Evolutionary conservation across 2,797 vertebrate genomes (phyloP), one percentile per base, ranked within the genome.

Genomic region (Sebastes umbrosus): DNA sequence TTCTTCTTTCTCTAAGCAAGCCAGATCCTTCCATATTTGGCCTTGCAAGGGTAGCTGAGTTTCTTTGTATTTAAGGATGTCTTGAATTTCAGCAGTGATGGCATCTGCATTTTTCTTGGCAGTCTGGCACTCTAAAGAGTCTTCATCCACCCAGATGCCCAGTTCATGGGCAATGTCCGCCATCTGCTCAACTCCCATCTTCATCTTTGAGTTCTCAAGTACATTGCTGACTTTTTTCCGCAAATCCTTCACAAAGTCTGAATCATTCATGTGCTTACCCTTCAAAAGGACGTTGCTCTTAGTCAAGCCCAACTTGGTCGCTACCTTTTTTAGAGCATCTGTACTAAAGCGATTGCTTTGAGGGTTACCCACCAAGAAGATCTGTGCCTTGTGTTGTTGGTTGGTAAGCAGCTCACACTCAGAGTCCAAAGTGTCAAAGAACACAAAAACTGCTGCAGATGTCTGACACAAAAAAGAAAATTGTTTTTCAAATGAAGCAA

Each of bases 381-480:
- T 73, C 20, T 93, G 25, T 34, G 82, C 31, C 11, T 88, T 90
- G 22, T 71, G 59, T 0, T 90, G 43, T 59, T 83, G 66, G 31
- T 75, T 78, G 0, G 29, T 87, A 2, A 94, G 46, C 20, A 93
- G 12, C 32, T 77, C 4, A 20, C 64, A 84, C 0, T 94, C 87
- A 65, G 83, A 78, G 4, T 86, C 86, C 13, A 96, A 77, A 20
- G 84, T 85, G 62, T 97, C 96, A 18, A 93, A 94, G 78, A 96
- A 89, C 20, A 97, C 96, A 93, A 97, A 97, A 46, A 97, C 90
- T 1, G 96, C 96, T 0, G 93, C 90, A 12, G 96, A 97, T 16
- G 93, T 94, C 24, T 95, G 87, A 9, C 95, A 95, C 79, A 97
- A 70, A 80, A 97, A 96, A 6, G 83, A 89, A 39, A 94, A 97